phyloP scores from a whole-genome alignment of 2,113 vertebrate species.

The Eira barbara region DNA sequence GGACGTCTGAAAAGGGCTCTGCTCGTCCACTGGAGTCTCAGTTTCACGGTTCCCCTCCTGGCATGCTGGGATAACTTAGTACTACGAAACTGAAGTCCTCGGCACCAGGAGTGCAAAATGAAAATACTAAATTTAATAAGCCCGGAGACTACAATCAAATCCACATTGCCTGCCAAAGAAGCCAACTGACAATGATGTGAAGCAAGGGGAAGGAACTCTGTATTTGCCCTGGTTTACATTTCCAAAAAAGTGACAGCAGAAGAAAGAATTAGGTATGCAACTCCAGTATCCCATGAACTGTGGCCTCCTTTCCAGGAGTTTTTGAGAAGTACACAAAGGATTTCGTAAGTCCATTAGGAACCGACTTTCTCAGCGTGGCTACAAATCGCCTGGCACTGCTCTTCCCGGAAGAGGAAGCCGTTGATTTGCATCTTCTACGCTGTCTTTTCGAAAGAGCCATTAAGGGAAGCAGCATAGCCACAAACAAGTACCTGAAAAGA shows the following conservation, averaged over 20 bases:
- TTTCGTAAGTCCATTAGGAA: not conserved
- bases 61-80: slow-evolving; percentile 33
- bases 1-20: slow-evolving; percentile 16
- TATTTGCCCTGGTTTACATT: slow-evolving; percentile 50
- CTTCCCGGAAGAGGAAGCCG: slow-evolving; percentile 73
- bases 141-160: slow-evolving; percentile 71
- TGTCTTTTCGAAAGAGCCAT: slow-evolving; percentile 80
- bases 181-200: slow-evolving; percentile 41
- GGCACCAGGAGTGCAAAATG: slow-evolving; percentile 50
- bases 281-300: not conserved
- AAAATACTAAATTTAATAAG: slow-evolving; percentile 74
- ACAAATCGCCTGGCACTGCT: not conserved
- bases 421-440: slow-evolving; percentile 77
- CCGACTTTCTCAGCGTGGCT: slow-evolving; percentile 6
- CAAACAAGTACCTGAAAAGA: slow-evolving; percentile 85
- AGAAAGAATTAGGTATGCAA: not conserved
- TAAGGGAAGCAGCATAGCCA: slow-evolving; percentile 78
- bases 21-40: slow-evolving; percentile 41
- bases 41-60: slow-evolving; percentile 44
- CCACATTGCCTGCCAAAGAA: slow-evolving; percentile 33
- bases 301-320: not conserved
- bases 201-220: slow-evolving; percentile 23
- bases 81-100: not conserved
- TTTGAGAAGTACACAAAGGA: not conserved
- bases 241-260: slow-evolving; percentile 46